Evolutionary conservation across 2,888 invertebrate species (phyloP), one percentile per base, ranked within the genome.

Genomic region (Zygaena filipendulae): DNA sequence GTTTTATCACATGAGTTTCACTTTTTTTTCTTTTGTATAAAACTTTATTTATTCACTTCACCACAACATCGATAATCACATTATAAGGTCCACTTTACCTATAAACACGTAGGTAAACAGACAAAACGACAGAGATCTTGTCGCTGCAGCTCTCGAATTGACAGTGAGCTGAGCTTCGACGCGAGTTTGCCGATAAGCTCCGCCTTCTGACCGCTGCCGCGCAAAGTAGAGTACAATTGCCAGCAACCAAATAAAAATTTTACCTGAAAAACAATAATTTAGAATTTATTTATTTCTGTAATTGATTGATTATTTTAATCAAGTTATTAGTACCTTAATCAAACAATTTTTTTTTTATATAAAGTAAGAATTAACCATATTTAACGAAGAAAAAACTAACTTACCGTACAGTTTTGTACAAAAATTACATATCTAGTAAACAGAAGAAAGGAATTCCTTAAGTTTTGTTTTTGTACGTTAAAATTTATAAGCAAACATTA

Each of bases 201-300:
- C 79, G 79, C 79, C 77, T 79, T 72, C 77, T 77, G 77, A 77
- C 79, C 79, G 77, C 77, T 77, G 72, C 77, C 75, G 77, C 75
- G 75, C 72, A 75, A 77, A 77, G 77, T 75, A 63, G 72, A 72
- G 67, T 72, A 64, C 75, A 61, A 69, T 66, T 52, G 33, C 58
- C 56, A 60, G 44, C 43, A 33, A 26, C n/a, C 20, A 27, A 28
- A 27, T 20, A 12, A 8, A 20, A 28, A 30, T 29, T 34, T 31
- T 34, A 11, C 8, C 31, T 9, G 12, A 29, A 27, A 16, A 24
- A 12, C 13, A 16, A 11, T 25, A 19, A 25, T 18, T n/a, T n/a
- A n/a, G n/a, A n/a, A n/a, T n/a, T n/a, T n/a, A n/a, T n/a, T n/a
- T n/a, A n/a, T n/a, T n/a, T n/a, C n/a, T n/a, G n/a, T n/a, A n/a